Base-by-base conservation (phyloP, 2,888 invertebrate genomes). In the Drosophila melanosoma region DNA sequence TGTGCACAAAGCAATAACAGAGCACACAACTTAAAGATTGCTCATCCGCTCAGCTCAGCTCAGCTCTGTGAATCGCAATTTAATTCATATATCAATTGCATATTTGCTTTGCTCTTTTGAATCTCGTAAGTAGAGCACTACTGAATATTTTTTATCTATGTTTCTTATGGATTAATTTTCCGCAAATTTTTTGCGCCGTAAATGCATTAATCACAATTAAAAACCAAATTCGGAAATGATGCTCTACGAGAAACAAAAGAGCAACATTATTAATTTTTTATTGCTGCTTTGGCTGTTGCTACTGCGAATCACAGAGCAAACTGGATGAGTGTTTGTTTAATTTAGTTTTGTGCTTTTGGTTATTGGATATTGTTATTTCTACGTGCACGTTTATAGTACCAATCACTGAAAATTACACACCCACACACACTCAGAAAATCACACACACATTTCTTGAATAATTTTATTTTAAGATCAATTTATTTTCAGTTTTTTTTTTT, bases 401-500 rank as follows among this genome's bases (percentile, higher is more conserved):
- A 45, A 45, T 45, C 45, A 45, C 45, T 45, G 45, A 23, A 45
- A 45, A 45, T 45, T 23, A 56, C 40, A 51, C 38, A 52, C 26
- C 20, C 48, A 40, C 36, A 26, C 56, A 51, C 38, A 17, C 53
- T 42, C 56, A 56, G 36, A 36, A 63, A 66, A 52, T 42, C 72
- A 73, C 66, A 70, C 42, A 65, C 54, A 65, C 64, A 80, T 65
- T 71, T 76, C 68, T 77, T 79, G 66, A 42, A 69, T 79, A 81
- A 81, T 73, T 58, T 68, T 76, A 78, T 59, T 64, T 79, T 80
- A 76, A 66, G 60, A 48, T 57, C 49, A 74, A 74, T 54, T 74
- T 79, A 29, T 26, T 56, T 67, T 53, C 65, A 60, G 35, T n/a
- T 61, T 61, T 77, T 69, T 77, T 69, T 62, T 56, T 29, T 29